Evolutionary conservation across 2,888 invertebrate species (phyloP).

Genomic region (Leptopterna dolabrata): DNA sequence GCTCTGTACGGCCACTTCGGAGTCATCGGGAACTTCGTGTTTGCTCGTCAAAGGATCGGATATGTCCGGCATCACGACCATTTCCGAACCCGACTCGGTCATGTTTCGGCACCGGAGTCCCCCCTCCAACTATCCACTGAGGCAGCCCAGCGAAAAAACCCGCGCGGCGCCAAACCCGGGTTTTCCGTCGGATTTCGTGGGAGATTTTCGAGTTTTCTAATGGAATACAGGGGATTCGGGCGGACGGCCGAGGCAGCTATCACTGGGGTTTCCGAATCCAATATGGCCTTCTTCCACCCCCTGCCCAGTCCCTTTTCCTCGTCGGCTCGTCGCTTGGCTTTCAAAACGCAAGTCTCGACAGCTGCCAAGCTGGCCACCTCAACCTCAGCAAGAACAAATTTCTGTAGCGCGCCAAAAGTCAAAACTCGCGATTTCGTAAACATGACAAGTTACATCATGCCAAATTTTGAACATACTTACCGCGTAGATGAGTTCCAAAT

Average conservation of each 20-base stretch:
- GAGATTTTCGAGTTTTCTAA: neutral
- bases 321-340: neutral
- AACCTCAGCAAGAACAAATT: neutral
- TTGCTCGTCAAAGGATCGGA: conserved; percentile 70
- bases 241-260: neutral
- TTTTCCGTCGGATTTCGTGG: neutral
- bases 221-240: neutral
- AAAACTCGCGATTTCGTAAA: no score
- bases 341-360: neutral
- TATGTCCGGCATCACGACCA: conserved; percentile 69
- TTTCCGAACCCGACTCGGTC: conserved; percentile 50
- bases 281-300: neutral
- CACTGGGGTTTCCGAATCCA: neutral
- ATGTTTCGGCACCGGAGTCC: conserved; percentile 18
- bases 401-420: neutral
- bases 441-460: no score
- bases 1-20: conserved; percentile 36
- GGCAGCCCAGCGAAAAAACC: neutral
- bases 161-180: neutral
- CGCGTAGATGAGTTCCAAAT: no score
- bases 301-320: neutral
- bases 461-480: no score
- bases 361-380: neutral
- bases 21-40: conserved; percentile 67
- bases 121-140: neutral